These are phyloP conservation scores for Phasianus colchicus DNA, from an alignment of 2,113 vertebrate genomes.

Conservation along the genomic window DNA sequence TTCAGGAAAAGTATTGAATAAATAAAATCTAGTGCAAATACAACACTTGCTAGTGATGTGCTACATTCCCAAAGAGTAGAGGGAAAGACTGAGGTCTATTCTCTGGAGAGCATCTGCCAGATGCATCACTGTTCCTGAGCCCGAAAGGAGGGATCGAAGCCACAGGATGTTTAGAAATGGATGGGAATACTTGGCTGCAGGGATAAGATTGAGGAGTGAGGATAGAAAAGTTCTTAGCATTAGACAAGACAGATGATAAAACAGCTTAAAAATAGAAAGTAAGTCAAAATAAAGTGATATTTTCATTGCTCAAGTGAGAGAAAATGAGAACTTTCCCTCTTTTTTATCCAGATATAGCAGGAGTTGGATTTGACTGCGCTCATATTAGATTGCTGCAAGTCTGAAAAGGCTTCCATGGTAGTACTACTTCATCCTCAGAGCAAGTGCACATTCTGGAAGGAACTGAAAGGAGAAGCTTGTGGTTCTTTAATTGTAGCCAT, in stretches of 20 bases:
- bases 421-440: not conserved
- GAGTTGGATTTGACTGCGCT: not conserved
- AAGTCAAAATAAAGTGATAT: not conserved
- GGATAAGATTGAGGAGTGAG: not conserved
- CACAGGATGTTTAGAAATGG: not conserved
- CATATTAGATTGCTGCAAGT: rapidly evolving
- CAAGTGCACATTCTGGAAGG: not conserved
- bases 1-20: not conserved
- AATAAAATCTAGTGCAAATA: not conserved
- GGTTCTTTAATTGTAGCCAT: not conserved
- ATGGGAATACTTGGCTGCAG: not conserved
- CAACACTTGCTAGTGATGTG: not conserved
- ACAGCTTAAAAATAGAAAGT: not conserved
- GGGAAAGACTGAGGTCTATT: not conserved
- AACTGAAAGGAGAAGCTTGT: not conserved
- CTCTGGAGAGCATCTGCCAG: not conserved
- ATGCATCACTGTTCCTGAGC: not conserved
- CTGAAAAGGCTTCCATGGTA: not conserved
- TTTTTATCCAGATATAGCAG: rapidly evolving
- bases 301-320: not conserved
- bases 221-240: not conserved
- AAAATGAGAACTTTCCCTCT: not conserved
- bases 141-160: not conserved
- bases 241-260: not conserved
- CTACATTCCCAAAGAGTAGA: not conserved